Base-by-base conservation (phyloP, 2,888 invertebrate genomes). In the Acheta domesticus region DNA sequence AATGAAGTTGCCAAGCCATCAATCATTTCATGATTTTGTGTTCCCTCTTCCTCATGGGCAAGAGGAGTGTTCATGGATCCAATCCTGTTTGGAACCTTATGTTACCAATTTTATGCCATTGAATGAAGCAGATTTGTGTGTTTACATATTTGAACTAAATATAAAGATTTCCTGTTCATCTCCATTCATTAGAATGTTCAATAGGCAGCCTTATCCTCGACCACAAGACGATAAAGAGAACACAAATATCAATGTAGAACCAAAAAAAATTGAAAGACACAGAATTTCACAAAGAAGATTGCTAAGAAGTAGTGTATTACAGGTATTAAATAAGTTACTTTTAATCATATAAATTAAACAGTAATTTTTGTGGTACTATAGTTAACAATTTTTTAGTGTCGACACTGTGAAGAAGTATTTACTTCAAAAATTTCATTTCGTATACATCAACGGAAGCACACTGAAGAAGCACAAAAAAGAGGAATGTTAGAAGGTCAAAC, bases 401-500 rank as follows among this genome's bases (percentile, higher is more conserved):
- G 84, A 14, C 84, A 84, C 77, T 84, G 84, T 82, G 82, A 83
- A 36, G 83, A 84, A 78, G 81, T 82, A n/a, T 84, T 84, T 80
- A 84, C 84, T n/a, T 84, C 84, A 73, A 84, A 84, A 79, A 83
- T 84, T 76, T 83, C 83, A 62, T 84, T 84, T 81, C 82, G 83
- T 21, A 83, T 84, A 74, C 84, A 84, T 80, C 84, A 84, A 79
- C 81, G 83, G 12, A 83, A 83, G 77, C 84, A 84, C 79, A 83
- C 83, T 3, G 84, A 84, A 74, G 84, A 83, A 77, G 84, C 83
- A 49, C 80, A 81, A 21, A 79, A 82, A 36, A 77, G 83, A 77
- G 84, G 83, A 36, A 82, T 81, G 14, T 79, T 83, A 48, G 83
- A 83, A 62, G 84, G 84, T 16, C 83, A 84, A 77, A 81, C 49